Evolutionary conservation across 1,140 invertebrate genomes (phyloP), one percentile per base, ranked within the genome.

Genomic region (Amyelois transitella): DNA sequence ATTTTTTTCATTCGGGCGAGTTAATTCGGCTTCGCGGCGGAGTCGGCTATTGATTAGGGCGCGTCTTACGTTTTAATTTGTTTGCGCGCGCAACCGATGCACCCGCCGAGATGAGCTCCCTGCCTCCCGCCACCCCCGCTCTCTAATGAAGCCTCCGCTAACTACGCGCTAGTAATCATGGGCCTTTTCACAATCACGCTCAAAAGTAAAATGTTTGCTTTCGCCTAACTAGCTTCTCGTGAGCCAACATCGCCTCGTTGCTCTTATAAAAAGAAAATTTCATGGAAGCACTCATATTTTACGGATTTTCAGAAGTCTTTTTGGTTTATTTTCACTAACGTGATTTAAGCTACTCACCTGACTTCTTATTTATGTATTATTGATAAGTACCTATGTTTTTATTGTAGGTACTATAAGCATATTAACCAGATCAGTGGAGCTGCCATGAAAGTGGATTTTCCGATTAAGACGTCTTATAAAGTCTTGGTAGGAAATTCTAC

Each of bases 1-100:
- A 87, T 87, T 87, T 87, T 71, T 87, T 85, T 87, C 78, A 85
- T 84, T 85, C 81, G 81, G 81, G 64, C 77, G 81, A 81, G 81
- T 85, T 87, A 87, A 87, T 87, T 87, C 81, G 77, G 81, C 84
- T 82, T 77, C 76, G 76, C 79, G 80, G 80, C 79, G 75, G 74
- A 80, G 75, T 75, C 80, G 76, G 84, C 84, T 87, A 87, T 87
- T 87, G 84, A 87, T 87, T 87, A 87, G 84, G 84, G 81, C 81
- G 84, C 84, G 84, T 87, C 84, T 87, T 87, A 85, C 80, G 77
- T 85, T 87, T 87, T 87, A 87, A 87, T 87, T 87, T 87, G 84
- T 87, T 87, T 87, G 84, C 84, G 84, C 84, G 84, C 84, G 84
- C 84, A 87, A 76, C 75, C 66, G 75, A 83, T 84, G 81, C 81